Evolutionary conservation across 2,797 vertebrate genomes (phyloP).

Genomic region (Clarias pachynema): DNA sequence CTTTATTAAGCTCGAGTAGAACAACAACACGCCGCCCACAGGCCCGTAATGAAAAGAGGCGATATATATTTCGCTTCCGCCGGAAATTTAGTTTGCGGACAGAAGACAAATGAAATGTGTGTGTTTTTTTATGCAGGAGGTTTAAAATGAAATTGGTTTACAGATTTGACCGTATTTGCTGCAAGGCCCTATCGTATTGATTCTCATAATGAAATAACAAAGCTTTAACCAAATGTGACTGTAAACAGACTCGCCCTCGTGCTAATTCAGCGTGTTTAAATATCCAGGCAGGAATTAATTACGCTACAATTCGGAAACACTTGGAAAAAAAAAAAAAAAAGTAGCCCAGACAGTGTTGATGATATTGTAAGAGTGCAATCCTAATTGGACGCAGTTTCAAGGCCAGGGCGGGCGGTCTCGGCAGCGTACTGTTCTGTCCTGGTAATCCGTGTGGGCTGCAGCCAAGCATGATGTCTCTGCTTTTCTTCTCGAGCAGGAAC

Average conservation of each 20-base stretch:
- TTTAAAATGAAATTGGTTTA: constrained; percentile 14
- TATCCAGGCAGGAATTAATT: background rate
- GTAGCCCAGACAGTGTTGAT: background rate
- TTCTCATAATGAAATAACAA: constrained; percentile 15
- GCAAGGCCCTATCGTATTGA: background rate
- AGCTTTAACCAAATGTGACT: background rate
- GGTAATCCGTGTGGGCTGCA: constrained; percentile 80
- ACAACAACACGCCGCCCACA: background rate
- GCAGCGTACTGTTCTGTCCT: constrained; percentile 75
- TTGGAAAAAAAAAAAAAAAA: background rate
- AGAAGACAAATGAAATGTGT: constrained; percentile 13
- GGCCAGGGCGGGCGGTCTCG: background rate
- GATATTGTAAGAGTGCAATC: constrained; percentile 2
- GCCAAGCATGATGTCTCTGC: constrained; percentile 77
- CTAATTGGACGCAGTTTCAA: constrained; percentile 26
- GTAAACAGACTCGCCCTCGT: background rate
- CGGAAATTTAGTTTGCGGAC: constrained; percentile 2
- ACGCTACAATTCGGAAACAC: background rate
- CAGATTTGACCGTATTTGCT: background rate
- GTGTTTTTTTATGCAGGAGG: background rate
- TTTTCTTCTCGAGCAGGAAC: constrained; percentile 61
- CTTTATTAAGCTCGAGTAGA: constrained; percentile 4
- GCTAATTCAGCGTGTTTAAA: background rate
- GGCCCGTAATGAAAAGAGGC: constrained; percentile 13
- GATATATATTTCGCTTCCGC: constrained; percentile 7